Percentiles rank a stretch among this genome's conserved stretches.
These are phyloP conservation scores for Aphis gossypii DNA, from an alignment of 1,140 invertebrate species.

Conservation along the genomic window DNA sequence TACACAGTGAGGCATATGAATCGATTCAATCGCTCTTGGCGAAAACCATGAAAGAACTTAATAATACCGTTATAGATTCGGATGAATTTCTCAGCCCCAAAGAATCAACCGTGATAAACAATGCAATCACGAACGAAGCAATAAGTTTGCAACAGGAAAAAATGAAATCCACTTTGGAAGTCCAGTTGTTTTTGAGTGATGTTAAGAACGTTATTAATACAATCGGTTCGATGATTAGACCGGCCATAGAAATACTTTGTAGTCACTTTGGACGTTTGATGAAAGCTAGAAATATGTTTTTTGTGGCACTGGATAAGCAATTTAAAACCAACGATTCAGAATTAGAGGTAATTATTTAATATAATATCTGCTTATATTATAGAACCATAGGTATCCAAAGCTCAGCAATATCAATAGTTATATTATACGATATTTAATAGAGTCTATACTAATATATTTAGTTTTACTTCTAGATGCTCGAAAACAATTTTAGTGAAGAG, in stretches of 20 bases:
- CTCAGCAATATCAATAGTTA: background rate
- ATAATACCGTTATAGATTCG: background rate
- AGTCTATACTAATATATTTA: background rate
- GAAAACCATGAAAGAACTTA: background rate
- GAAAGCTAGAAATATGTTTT: background rate
- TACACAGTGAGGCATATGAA: background rate
- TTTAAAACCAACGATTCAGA: background rate
- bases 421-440: background rate
- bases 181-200: constrained; percentile 9
- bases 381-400: background rate
- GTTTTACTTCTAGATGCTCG: background rate
- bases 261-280: background rate
- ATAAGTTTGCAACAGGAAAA: background rate
- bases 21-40: background rate
- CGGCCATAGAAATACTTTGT: background rate
- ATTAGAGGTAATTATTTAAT: background rate
- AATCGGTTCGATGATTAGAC: background rate
- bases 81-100: background rate
- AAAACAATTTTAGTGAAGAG: background rate
- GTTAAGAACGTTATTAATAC: background rate
- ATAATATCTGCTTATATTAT: background rate
- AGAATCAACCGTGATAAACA: background rate
- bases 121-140: background rate
- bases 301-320: background rate
- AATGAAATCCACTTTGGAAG: background rate